Evolutionary conservation across 2,888 invertebrate genomes (phyloP), one percentile per base, ranked within the genome.

Genomic region (Griposia aprilina): DNA sequence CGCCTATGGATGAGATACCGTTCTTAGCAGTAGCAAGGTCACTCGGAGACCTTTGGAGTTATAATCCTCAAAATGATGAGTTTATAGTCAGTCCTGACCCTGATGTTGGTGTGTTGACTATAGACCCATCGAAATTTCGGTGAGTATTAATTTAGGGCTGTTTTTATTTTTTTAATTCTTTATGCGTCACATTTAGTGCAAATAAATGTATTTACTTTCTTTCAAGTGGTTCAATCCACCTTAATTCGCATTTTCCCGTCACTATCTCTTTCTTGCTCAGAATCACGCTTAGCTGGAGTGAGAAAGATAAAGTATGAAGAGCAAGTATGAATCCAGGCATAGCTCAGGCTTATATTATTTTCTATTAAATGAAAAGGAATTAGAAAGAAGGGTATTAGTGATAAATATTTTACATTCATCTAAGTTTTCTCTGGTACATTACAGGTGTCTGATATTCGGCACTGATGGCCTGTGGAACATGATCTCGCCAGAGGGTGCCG

Each of bases 61-160:
- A 99, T 94, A 99, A 99, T 96, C 98, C 98, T 3, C 98, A 98
- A 79, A 97, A 98, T 88, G 98, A 99, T 94, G 98, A 98, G 94
- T 99, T 99, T 95, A 98, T 99, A 30, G 99, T 99, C n/a, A 99
- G 99, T 52, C 99, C 99, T 0, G 99, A 99, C 94, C 99, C 99
- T 0, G 99, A 99, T 96, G 99, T 99, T 20, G 97, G 98, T 80
- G 99, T 99, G 3, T 96, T 98, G 81, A 97, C 98, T 83, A 98
- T 99, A 88, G 98, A 99, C 94, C 97, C 98, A 23, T 97, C 97
- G 72, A 97, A 97, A 86, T 98, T 98, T 92, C 95, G 97, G 97
- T 97, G 36, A 69, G 69, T 36, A 11, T 23, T 23, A 2, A 59
- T 59, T 59, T 26, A 59, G 57, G 7, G 7, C 6, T 13, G 13